phyloP scores from a whole-genome alignment of 2,113 vertebrate species.

The Silurus asotus region DNA sequence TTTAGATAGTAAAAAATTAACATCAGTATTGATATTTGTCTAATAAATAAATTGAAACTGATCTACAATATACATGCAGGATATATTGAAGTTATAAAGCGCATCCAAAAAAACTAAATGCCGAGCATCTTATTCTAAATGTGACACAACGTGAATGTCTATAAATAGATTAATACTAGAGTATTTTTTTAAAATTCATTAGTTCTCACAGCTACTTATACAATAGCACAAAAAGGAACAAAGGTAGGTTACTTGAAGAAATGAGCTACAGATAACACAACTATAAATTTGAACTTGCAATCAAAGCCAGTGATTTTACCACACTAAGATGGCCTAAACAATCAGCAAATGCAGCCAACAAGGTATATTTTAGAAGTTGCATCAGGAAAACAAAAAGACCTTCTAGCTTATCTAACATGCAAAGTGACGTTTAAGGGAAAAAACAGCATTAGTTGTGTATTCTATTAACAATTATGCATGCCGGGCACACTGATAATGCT shows the following conservation, averaged over 20 bases:
- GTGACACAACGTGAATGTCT: background rate
- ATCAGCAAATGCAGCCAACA: background rate
- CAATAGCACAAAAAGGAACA: conserved; percentile 9
- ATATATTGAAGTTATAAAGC: background rate
- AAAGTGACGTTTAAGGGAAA: background rate
- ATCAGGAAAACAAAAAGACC: background rate
- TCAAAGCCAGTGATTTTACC: conserved; percentile 1
- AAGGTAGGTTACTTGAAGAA: conserved; percentile 17
- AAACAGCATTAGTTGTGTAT: background rate
- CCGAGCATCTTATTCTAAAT: background rate
- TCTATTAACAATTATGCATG: conserved; percentile 14
- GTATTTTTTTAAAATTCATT: background rate
- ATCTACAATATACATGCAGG: background rate
- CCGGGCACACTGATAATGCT: conserved; percentile 11
- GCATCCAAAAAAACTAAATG: background rate
- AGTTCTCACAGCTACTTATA: background rate
- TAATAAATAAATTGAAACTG: background rate
- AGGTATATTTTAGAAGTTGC: background rate
- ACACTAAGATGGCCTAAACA: background rate
- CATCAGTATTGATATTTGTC: background rate
- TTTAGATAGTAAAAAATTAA: background rate
- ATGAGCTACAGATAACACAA: conserved; percentile 32
- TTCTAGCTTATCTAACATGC: background rate
- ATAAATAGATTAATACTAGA: background rate
- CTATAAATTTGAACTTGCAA: conserved; percentile 30